Evolutionary conservation across 1,140 invertebrate species (phyloP).

Genomic region (Rhizoglyphus robini): DNA sequence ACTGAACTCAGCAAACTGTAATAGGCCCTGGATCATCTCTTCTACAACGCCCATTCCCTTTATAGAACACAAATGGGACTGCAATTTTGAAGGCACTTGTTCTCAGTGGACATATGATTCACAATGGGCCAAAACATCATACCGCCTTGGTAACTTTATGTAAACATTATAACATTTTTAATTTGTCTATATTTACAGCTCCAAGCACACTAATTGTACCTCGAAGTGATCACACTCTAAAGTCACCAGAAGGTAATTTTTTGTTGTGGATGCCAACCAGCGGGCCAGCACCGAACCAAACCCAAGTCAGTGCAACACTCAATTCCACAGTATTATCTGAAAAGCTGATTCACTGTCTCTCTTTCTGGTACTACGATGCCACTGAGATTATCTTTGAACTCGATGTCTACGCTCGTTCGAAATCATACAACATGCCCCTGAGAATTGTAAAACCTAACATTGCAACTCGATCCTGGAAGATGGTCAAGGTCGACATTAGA

Average conservation of each 20-base stretch:
- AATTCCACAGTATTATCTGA: no score
- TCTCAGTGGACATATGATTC: no score
- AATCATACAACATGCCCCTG: not conserved
- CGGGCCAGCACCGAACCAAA: no score
- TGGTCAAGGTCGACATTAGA: not conserved
- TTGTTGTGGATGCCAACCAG: not conserved
- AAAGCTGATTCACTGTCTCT: not conserved
- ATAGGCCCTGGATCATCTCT: not conserved
- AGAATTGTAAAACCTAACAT: not conserved
- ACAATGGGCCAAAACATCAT: no score
- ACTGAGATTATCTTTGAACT: not conserved
- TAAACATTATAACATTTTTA: no score
- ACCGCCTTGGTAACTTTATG: no score
- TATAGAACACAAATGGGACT: no score
- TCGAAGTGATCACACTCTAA: not conserved
- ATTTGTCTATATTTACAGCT: no score
- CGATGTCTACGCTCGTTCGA: not conserved
- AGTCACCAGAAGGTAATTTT: not conserved
- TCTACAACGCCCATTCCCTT: not conserved
- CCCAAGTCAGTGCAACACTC: no score
- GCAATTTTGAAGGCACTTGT: no score
- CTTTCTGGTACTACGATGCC: not conserved
- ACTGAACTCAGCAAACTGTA: not conserved
- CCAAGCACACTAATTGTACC: not conserved
- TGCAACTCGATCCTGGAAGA: not conserved